Base-by-base conservation (phyloP, 2,113 vertebrate genomes). In the Athene cunicularia region DNA sequence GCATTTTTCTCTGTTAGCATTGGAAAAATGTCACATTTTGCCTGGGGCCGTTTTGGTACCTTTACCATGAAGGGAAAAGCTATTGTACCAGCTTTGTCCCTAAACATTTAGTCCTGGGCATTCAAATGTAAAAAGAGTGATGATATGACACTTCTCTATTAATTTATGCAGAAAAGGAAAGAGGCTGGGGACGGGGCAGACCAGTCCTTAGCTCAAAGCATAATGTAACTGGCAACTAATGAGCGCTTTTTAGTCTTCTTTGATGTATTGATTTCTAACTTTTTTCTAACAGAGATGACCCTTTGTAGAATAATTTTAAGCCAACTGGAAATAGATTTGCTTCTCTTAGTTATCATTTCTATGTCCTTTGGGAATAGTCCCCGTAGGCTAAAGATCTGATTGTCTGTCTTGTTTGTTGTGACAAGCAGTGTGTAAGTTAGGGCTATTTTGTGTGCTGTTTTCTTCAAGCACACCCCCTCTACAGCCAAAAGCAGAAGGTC, bases 1-100 rank as follows among this genome's bases (percentile, higher is more conserved):
- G 94, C 75, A 90, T 87, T 95, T 95, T 97, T 95, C 89, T 91
- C 76, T 86, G 63, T 95, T 96, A 70, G 80, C 70, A 70, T 20
- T 84, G 91, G 84, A 96, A 75, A 91, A 95, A 96, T 93, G 93
- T 97, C 96, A 94, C 87, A 90, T 96, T 96, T 95, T 95, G 82
- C 95, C 93, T 90, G 45, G 58, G 72, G 97, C 93, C 60, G 39
- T 89, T 96, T 70, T 88, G 81, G 81, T 94, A 93, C 87, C 59
- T 96, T 71, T 94, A 72, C 50, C 84, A 94, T 41, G 59, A 90
- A 95, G 83, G 74, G 45, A 82, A 91, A 90, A 66, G 55, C 81
- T 91, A 14, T 83, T 88, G 67, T 90, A 88, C 50, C 47, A 52
- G 32, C 62, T 43, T 76, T 0, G 6, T 96, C 97, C 94, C 95